Evolutionary conservation across 2,888 invertebrate species (phyloP).

Genomic region (Hermodice carunculata): DNA sequence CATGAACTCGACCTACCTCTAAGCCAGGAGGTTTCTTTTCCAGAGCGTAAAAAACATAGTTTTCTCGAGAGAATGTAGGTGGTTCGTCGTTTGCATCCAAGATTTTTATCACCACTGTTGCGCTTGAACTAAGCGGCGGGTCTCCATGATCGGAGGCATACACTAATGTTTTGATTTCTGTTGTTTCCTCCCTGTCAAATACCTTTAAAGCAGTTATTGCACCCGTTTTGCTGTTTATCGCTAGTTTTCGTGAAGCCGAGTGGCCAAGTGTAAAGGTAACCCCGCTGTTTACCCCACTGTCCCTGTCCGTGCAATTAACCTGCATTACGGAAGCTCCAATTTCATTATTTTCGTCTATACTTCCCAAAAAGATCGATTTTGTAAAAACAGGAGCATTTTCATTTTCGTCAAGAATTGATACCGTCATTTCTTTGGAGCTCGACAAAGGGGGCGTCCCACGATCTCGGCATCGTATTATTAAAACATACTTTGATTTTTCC

Average conservation of each 20-base stretch:
- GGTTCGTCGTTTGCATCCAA: too few species aligned
- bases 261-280: constrained; percentile 1
- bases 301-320: constrained; percentile 9
- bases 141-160: too few species aligned
- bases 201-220: too few species aligned
- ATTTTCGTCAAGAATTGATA: constrained; percentile 17
- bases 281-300: constrained; percentile 3
- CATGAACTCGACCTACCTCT: too few species aligned
- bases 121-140: too few species aligned
- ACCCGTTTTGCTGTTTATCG: too few species aligned
- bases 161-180: too few species aligned
- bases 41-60: too few species aligned
- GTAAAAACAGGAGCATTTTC: constrained; percentile 29
- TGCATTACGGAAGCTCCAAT: constrained; percentile 3
- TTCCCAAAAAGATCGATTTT: background rate
- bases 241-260: background rate
- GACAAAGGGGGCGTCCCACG: constrained; percentile 25
- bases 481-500: constrained; percentile 28
- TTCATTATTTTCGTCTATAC: constrained; percentile 15
- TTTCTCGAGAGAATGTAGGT: too few species aligned
- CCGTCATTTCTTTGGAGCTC: constrained; percentile 9
- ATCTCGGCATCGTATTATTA: constrained; percentile 44
- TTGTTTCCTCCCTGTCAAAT: too few species aligned
- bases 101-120: too few species aligned
- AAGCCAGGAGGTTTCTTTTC: too few species aligned